Conservation (phyloP, 92 coral and sea anemone species). For the Zoanthus gigantus region DNA sequence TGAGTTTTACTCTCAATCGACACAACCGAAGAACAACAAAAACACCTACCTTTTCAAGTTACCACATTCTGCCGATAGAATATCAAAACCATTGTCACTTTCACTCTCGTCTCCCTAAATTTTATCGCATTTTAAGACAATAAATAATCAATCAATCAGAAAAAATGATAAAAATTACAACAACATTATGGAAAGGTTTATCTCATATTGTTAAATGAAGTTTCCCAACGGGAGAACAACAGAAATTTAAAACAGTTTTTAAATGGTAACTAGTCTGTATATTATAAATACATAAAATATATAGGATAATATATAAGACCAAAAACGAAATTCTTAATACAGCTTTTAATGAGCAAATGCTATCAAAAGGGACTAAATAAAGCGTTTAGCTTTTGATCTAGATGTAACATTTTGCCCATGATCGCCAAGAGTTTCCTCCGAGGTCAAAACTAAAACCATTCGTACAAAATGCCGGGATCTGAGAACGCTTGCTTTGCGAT, state of each 20-base stretch:
- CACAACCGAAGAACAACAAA: background rate
- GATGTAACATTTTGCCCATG: too few relatives aligned
- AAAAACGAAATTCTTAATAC: background rate
- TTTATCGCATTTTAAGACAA: background rate
- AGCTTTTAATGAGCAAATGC: background rate
- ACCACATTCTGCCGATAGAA: slow-evolving; percentile 53
- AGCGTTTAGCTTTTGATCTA: too few relatives aligned
- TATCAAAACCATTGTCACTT: slow-evolving; percentile 43
- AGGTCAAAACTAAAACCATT: too few relatives aligned
- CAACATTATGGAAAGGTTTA: background rate
- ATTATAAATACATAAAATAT: background rate
- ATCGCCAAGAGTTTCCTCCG: too few relatives aligned
- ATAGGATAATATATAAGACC: background rate
- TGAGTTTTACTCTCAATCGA: background rate
- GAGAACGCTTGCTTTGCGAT: too few relatives aligned
- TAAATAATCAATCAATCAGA: background rate
- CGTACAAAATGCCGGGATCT: too few relatives aligned
- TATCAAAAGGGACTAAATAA: too few relatives aligned
- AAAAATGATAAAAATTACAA: background rate
- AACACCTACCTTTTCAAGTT: slow-evolving; percentile 63
- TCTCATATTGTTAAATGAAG: background rate
- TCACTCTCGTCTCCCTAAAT: slow-evolving; percentile 46
- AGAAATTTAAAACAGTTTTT: background rate
- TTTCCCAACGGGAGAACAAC: background rate
- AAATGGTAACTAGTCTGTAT: background rate